Evolutionary conservation across 2,113 vertebrate genomes (phyloP).

Genomic region (Cyanoderma ruficeps): DNA sequence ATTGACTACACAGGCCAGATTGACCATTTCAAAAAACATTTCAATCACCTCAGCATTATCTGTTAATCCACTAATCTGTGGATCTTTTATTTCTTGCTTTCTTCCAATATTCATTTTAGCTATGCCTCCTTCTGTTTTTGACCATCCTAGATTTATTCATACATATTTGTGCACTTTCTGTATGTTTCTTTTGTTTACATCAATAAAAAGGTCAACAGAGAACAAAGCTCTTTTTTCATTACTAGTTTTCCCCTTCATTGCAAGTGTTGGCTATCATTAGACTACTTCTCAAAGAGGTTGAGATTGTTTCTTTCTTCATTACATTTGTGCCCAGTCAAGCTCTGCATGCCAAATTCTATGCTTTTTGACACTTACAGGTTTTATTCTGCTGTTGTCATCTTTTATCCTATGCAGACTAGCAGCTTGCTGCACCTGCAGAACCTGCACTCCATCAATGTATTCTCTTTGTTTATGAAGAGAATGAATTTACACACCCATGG

Average conservation of each 20-base stretch:
- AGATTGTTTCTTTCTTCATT: not conserved
- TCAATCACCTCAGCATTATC: not conserved
- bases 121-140: not conserved
- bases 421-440: not conserved
- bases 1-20: not conserved
- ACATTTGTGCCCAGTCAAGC: not conserved
- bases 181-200: not conserved
- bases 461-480: not conserved
- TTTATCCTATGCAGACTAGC: not conserved
- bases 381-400: not conserved
- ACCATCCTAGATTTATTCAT: not conserved
- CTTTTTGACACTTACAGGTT: not conserved
- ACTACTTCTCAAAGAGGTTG: not conserved
- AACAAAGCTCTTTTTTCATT: not conserved
- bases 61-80: not conserved
- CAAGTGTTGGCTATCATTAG: not conserved
- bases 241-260: not conserved
- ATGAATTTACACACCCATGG: not conserved
- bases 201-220: not conserved
- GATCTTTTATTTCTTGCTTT: not conserved
- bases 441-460: not conserved
- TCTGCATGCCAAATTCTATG: not conserved
- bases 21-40: not conserved
- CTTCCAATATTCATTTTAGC: not conserved
- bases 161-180: not conserved